Conservation (phyloP, 2,113 vertebrate species). For the Pelecanoides urinatrix region DNA sequence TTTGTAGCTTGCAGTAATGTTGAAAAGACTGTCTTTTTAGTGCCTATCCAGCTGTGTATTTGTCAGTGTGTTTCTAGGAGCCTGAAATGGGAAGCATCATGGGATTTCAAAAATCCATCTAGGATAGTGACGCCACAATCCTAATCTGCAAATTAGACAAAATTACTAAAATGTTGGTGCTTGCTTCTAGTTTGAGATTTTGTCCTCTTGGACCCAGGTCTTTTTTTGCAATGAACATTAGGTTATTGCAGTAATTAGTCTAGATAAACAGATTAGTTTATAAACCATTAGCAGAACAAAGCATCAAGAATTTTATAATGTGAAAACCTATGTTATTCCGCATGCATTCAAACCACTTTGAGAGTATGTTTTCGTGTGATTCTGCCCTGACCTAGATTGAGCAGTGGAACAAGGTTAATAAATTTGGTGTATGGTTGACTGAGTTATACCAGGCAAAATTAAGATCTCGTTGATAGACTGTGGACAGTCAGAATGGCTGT, state of each 20-base stretch:
- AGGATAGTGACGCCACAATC: not conserved
- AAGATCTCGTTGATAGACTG: not conserved
- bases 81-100: not conserved
- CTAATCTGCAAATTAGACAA: not conserved
- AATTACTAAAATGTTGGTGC: not conserved
- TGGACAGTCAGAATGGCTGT: not conserved
- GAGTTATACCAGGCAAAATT: not conserved
- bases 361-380: not conserved
- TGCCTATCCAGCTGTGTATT: not conserved
- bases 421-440: not conserved
- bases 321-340: not conserved
- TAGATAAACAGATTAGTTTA: not conserved
- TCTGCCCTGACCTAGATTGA: not conserved
- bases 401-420: not conserved
- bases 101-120: not conserved
- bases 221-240: not conserved
- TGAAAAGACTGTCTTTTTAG: not conserved
- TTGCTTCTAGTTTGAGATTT: not conserved
- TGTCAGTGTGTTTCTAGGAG: not conserved
- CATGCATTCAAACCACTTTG: not conserved
- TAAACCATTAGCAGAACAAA: not conserved
- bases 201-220: not conserved
- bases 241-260: not conserved
- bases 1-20: not conserved
- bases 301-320: not conserved